Percentiles rank a stretch among this genome's conserved stretches.
Evolutionary conservation across 2,113 vertebrate species (phyloP).

Genomic region (Pavo muticus): DNA sequence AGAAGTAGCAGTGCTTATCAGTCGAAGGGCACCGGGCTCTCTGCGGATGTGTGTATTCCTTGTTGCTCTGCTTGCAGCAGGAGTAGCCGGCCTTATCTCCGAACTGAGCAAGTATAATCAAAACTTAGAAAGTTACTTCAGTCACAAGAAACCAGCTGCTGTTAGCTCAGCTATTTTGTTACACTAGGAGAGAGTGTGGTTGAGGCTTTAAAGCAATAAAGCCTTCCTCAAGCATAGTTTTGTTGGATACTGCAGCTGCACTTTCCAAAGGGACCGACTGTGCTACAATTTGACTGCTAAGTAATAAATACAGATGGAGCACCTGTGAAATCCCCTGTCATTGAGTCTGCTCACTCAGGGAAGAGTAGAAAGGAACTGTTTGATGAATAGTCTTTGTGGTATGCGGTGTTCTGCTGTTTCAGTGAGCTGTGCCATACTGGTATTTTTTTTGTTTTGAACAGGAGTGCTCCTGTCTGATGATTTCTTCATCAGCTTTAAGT

Average conservation of each 20-base stretch:
- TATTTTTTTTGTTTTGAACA: background rate
- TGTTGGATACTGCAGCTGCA: background rate
- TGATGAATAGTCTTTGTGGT: background rate
- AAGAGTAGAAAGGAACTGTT: background rate
- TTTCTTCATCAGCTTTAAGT: conserved; percentile 10
- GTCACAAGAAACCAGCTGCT: background rate
- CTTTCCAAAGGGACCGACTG: background rate
- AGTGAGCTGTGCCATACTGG: conserved; percentile 23
- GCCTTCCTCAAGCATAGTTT: background rate
- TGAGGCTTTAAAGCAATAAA: background rate
- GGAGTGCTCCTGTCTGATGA: background rate
- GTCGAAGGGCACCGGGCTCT: background rate
- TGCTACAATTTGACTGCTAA: background rate
- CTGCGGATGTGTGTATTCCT: background rate
- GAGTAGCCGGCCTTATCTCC: background rate
- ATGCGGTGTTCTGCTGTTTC: background rate
- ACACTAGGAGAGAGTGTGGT: background rate
- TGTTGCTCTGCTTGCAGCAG: background rate
- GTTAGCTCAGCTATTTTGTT: background rate
- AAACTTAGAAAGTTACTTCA: background rate
- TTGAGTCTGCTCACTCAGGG: background rate
- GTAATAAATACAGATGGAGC: background rate
- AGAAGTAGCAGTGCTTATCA: background rate
- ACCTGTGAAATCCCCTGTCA: conserved; percentile 1
- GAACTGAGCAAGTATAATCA: background rate